Evolutionary conservation across 2,888 invertebrate genomes (phyloP), one percentile per base, ranked within the genome.

Genomic region (Gymnosoma rotundatum): DNA sequence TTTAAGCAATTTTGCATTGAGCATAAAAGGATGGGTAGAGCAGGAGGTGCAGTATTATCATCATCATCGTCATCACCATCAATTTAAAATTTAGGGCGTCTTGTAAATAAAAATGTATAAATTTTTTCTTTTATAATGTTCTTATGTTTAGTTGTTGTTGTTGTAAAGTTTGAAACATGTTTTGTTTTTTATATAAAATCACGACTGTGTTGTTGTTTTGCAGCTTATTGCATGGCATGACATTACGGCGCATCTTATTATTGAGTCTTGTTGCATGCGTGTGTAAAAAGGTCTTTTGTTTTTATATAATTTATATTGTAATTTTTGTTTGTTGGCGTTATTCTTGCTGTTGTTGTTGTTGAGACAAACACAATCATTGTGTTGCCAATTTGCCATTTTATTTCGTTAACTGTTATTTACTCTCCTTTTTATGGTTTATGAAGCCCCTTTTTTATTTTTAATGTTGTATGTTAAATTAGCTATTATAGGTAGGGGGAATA

Each of bases 21-120:
- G 18, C 21, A n/a, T 10, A 45, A n/a, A 36, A 76, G 52, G 69
- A 25, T 69, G 78, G 60, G 42, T 61, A 61, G 70, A 58, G 25
- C 25, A 70, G 56, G 66, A 67, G 81, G 38, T 45, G 56, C 61
- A 76, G 38, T 52, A 72, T 21, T 67, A 64, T 61, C 61, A 42
- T 42, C 78, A 72, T 14, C 70, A 69, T 69, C 63, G 21, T 32
- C 61, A 58, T 18, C 67, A 67, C 58, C 83, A 75, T 70, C 70
- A 63, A 78, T 69, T 70, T 63, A 64, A 81, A 32, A 84, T 78
- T 81, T 84, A 70, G 81, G 84, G 84, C 81, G 84, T 74, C 58
- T 74, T 81, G 69, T 66, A 78, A 78, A 84, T 76, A 84, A 18
- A 74, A 36, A 25, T 42, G 20, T 48, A 54, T 21, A 7, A 8